Conservation (phyloP, 2,113 vertebrate genomes). For the Condylura cristata region DNA sequence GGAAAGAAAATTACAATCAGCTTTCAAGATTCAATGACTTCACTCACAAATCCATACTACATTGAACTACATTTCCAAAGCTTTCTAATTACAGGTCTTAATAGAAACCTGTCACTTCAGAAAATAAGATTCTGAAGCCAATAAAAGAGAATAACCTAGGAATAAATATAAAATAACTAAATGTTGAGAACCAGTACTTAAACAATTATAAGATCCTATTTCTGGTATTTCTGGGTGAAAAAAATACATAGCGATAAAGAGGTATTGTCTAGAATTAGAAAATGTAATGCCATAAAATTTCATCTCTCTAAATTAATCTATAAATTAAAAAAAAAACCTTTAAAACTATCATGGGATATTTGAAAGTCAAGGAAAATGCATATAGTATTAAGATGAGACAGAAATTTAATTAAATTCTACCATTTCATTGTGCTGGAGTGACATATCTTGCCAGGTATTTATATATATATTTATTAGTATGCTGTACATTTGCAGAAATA, state of each 20-base stretch:
- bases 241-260: neutral
- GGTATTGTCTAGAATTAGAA: neutral
- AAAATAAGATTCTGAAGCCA: slow-evolving; percentile 2
- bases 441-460: neutral
- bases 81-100: neutral
- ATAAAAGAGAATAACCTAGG: neutral
- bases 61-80: neutral
- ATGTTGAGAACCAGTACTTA: neutral
- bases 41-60: neutral
- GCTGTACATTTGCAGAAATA: neutral
- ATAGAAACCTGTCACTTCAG: neutral
- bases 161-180: slow-evolving; percentile 9
- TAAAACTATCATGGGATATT: neutral
- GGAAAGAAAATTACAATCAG: neutral
- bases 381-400: neutral
- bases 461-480: neutral
- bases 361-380: slow-evolving; percentile 9
- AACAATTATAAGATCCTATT: neutral
- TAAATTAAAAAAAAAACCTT: slow-evolving; percentile 43
- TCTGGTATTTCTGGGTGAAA: too few species aligned
- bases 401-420: neutral
- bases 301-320: slow-evolving; percentile 33
- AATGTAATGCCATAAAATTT: slow-evolving; percentile 18
- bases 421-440: neutral
- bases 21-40: slow-evolving; percentile 24